These are phyloP conservation scores for Terebella lapidaria DNA, from an alignment of 2,888 invertebrate genomes.

Conservation along the genomic window DNA sequence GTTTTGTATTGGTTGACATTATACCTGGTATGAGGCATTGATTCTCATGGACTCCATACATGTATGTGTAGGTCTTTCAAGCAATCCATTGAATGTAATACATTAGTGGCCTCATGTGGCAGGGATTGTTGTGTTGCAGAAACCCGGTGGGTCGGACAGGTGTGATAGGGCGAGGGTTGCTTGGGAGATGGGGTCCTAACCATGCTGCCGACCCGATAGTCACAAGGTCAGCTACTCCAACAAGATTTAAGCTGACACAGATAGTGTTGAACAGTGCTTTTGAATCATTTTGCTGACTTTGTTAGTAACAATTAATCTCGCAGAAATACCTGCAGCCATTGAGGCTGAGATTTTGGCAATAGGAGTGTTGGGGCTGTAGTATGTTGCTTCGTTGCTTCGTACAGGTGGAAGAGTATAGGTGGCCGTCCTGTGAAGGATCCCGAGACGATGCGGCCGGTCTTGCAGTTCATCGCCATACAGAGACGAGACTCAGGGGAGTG, in stretches of 20 bases:
- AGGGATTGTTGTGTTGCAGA: background rate
- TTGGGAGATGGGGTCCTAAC: conserved; percentile 96
- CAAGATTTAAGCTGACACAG: background rate
- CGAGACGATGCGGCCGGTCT: conserved; percentile 59
- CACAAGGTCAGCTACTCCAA: conserved; percentile 56
- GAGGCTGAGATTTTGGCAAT: too few species aligned
- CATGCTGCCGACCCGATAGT: conserved; percentile 98
- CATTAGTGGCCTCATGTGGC: too few species aligned
- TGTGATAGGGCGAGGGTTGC: conserved; percentile 69
- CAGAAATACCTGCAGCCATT: background rate
- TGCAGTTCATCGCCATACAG: conserved; percentile 89
- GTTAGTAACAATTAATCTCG: too few species aligned
- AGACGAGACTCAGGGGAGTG: conserved; percentile 81
- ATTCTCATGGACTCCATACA: too few species aligned
- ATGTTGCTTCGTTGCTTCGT: too few species aligned
- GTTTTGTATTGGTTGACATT: too few species aligned
- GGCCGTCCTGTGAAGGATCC: conserved; percentile 29
- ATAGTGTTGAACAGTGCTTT: too few species aligned
- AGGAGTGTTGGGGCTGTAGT: too few species aligned
- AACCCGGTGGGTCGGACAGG: conserved; percentile 93
- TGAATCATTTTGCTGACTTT: too few species aligned
- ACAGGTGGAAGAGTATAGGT: conserved; percentile 50
- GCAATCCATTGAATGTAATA: too few species aligned
- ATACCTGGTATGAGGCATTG: too few species aligned
- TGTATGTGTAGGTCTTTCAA: too few species aligned